phyloP scores from a whole-genome alignment of 2,888 invertebrate species.

The Chrysomela aeneicollis region DNA sequence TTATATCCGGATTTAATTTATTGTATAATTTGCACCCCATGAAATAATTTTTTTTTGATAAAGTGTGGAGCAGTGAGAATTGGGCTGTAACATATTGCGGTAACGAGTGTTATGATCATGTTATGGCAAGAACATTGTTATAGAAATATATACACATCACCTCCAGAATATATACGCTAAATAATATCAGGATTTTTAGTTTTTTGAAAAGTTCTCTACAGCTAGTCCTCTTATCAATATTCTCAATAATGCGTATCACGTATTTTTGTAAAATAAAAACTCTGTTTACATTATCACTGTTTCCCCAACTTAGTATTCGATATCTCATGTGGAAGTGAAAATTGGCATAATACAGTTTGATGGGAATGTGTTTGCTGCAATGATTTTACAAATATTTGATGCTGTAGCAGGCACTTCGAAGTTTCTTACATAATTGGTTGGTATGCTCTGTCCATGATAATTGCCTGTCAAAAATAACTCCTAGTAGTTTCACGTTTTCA shows the following conservation, averaged over 20 bases:
- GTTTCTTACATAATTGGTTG: conserved; percentile 7
- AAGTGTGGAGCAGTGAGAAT: conserved; percentile 5
- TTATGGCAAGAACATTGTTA: conserved; percentile 7
- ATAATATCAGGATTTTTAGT: conserved; percentile 4
- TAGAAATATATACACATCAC: conserved; percentile 5
- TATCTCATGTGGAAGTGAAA: conserved; percentile 7
- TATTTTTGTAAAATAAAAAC: conserved; percentile 13
- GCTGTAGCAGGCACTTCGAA: background rate
- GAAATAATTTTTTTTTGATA: background rate
- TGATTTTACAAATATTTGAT: conserved; percentile 11
- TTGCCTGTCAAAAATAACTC: conserved; percentile 14
- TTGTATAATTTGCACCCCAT: background rate
- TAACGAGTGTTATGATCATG: conserved; percentile 5
- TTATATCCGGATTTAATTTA: background rate
- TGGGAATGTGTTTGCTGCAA: conserved; percentile 8
- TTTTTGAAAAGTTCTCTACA: conserved; percentile 7
- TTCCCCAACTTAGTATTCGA: conserved; percentile 16
- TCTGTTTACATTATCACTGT: conserved; percentile 13
- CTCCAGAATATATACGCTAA: conserved; percentile 5
- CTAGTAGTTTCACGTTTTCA: conserved; percentile 14
- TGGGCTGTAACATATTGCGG: conserved; percentile 5
- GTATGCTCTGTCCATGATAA: conserved; percentile 9
- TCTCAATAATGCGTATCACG: conserved; percentile 5
- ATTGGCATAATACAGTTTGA: conserved; percentile 10
- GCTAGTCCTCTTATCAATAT: conserved; percentile 5